Base-by-base conservation (phyloP, 2,797 vertebrate species). In the Alosa sapidissima region DNA sequence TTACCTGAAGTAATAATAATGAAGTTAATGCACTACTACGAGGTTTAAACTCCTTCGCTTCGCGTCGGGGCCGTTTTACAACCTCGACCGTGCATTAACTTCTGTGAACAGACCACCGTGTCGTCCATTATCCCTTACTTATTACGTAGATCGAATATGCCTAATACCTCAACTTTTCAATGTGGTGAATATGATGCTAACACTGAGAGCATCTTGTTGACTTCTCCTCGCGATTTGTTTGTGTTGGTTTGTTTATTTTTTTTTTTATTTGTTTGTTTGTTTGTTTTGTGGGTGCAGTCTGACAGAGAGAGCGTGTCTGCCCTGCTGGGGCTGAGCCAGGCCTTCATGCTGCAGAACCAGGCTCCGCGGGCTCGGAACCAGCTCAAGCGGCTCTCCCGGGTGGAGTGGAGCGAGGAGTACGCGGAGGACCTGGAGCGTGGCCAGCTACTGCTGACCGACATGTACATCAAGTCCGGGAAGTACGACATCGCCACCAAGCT, bases 401-500 rank as follows among this genome's bases (percentile, higher is more conserved):
- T 85, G 16, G 88, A 89, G 0, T 95, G 94, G 93, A 82, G 45
- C 0, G 85, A 88, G 45, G 75, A 84, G 0, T 92, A 91, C 3
- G 92, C 92, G 0, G 93, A 94, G 14, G 91, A 89, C 28, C 88
- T 93, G 62, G 93, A 93, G 88, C 92, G 90, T 85, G 89, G 88
- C 84, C 94, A 93, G 92, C 90, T 96, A 36, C 92, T 96, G 19
- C 90, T 96, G 75, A 91, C 95, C 0, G 94, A 96, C 86, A 88
- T 95, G 85, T 95, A 95, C 88, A 94, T 95, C 84, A 92, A 93
- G 78, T 82, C 90, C 1, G 90, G 93, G 83, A 96, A 96, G 90
- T 94, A 93, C 19, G 92, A 94, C 72, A 92, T 94, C 0, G 94
- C 94, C 52, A 88, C 82, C 0, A 94, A 94, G 33, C 91, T 95